Base-by-base conservation (phyloP, 2,797 vertebrate species). In the Propithecus perrieri region DNA sequence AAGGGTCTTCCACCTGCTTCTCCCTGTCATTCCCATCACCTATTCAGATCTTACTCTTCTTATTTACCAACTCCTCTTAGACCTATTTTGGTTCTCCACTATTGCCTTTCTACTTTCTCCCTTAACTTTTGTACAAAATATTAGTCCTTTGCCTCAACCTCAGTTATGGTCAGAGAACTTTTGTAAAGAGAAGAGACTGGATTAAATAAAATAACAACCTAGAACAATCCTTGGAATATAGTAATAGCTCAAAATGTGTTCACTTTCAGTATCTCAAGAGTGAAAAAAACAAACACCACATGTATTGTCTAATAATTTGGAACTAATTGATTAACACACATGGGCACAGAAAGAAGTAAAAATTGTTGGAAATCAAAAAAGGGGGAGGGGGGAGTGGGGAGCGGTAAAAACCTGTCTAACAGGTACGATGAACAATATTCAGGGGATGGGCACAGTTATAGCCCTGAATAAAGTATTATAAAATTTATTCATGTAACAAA, bases 121-220 rank as follows among this genome's bases (percentile, higher is more conserved):
- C 65, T 57, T 84, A 24, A 93, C 57, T 84, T 90, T 17, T 78
- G 43, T 85, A 84, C 6, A 76, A 0, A 18, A 12, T 20, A 84
- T 55, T 72, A 93, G n/a, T n/a, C 57, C 11, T 92, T 72, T 50
- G 48, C 46, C 20, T 92, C 33, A 50, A 24, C 1, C 13, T 83
- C 38, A 76, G 48, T 35, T 80, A 53, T 0, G 41, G 75, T 48
- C 22, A 38, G 48, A 89, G 7, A 80, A 72, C 28, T 74, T 72
- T 79, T 46, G 43, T 15, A 84, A 67, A 89, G 10, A 96, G 41
- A 59, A 83, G 50, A 94, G 26, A 75, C 0, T 17, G 4, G 24
- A 61, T 48, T 84, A 87, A 91, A 94, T 92, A 75, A 86, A 95
- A 57, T 72, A 76, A 71, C 35, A 75, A 72, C 8, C n/a, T 67